phyloP scores from a whole-genome alignment of 2,888 invertebrate genomes.

The Cenopis cana region DNA sequence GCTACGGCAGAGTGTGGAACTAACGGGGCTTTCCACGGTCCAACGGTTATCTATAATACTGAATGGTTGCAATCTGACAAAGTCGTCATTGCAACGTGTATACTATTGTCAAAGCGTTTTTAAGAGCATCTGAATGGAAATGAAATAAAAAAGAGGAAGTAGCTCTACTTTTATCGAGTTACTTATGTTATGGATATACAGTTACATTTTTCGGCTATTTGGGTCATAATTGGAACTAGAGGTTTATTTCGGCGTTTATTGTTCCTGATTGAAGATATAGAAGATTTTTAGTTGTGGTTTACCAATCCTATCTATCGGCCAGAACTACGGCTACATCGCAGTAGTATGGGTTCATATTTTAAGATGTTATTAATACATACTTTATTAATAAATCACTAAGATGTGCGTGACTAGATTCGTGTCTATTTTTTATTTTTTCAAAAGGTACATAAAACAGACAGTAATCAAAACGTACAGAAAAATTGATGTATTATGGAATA shows the following conservation, averaged over 20 bases:
- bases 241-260: not conserved
- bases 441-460: too few species aligned
- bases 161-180: constrained; percentile 16
- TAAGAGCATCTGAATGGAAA: constrained; percentile 30
- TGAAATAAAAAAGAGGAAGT: constrained; percentile 11
- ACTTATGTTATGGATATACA: not conserved
- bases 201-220: not conserved
- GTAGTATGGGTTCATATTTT: too few species aligned
- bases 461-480: too few species aligned
- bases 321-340: too few species aligned
- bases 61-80: constrained; percentile 53
- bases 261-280: not conserved
- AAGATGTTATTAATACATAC: too few species aligned
- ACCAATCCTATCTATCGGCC: too few species aligned
- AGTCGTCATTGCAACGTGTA: constrained; percentile 36
- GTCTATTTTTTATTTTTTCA: too few species aligned
- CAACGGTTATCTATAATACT: constrained; percentile 58
- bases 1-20: constrained; percentile 64
- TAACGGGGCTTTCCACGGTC: constrained; percentile 74
- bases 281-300: too few species aligned
- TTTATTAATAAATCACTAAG: too few species aligned
- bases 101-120: constrained; percentile 38
- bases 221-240: not conserved
- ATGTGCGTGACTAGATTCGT: too few species aligned
- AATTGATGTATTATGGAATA: too few species aligned